phyloP scores from a whole-genome alignment of 2,113 vertebrate species.

The Perca fluviatilis region DNA sequence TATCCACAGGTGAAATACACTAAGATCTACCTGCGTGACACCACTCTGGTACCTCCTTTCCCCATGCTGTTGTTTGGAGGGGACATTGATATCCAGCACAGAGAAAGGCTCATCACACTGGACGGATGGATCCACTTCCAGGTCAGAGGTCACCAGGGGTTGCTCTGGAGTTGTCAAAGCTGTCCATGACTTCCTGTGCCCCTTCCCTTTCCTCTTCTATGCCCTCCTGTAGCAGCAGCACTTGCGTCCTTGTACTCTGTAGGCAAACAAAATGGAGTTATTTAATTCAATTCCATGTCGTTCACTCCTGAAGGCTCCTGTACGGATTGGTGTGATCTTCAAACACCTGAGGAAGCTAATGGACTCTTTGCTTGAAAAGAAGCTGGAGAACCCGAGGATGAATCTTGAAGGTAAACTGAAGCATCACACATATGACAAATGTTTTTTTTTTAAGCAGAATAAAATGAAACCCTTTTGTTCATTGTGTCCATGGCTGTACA shows the following conservation, averaged over 20 bases:
- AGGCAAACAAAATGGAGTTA: not conserved
- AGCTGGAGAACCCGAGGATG: slow-evolving; percentile 95
- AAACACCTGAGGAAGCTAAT: slow-evolving; percentile 95
- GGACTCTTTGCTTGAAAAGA: slow-evolving; percentile 93
- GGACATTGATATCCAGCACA: slow-evolving; percentile 96
- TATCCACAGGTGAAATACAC: slow-evolving; percentile 90
- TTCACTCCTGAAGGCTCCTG: slow-evolving; percentile 88
- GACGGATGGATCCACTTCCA: slow-evolving; percentile 98
- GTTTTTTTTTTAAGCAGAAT: not conserved
- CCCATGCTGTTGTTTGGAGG: slow-evolving; percentile 96
- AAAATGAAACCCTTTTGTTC: not conserved
- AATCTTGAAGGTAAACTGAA: slow-evolving; percentile 91
- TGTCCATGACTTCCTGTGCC: not conserved
- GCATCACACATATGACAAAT: not conserved
- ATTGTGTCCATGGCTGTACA: not conserved
- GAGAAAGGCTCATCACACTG: slow-evolving; percentile 92
- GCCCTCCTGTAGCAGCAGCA: not conserved
- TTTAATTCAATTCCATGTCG: not conserved
- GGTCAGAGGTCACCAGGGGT: slow-evolving; percentile 76
- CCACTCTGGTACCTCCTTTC: slow-evolving; percentile 93
- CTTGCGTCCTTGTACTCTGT: not conserved
- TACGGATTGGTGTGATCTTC: slow-evolving; percentile 98
- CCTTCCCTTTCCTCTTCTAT: not conserved
- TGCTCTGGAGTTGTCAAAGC: not conserved
- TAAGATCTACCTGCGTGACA: slow-evolving; percentile 94